Evolutionary conservation across 2,888 invertebrate species (phyloP).

Genomic region (Leptogaster cylindrica): DNA sequence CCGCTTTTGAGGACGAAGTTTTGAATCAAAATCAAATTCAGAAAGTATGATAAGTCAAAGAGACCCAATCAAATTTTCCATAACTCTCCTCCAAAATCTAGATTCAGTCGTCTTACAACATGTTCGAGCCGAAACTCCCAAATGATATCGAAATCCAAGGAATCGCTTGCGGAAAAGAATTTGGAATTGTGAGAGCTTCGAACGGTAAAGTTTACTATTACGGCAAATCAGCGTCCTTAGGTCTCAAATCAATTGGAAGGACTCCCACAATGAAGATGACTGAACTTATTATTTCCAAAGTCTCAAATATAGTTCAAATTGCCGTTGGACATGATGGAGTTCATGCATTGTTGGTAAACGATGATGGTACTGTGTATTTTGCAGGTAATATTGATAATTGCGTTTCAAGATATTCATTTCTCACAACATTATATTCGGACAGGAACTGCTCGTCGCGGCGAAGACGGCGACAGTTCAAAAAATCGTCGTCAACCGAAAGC

Average conservation of each 20-base stretch:
- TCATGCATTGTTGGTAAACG: slow-evolving; percentile 88
- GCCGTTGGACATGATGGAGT: slow-evolving; percentile 93
- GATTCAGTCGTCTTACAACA: slow-evolving; percentile 65
- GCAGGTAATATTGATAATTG: slow-evolving; percentile 58
- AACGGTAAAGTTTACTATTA: slow-evolving; percentile 88
- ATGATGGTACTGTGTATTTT: slow-evolving; percentile 90
- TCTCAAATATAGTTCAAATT: slow-evolving; percentile 76
- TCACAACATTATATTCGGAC: no score
- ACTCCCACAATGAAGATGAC: slow-evolving; percentile 62
- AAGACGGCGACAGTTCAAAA: slow-evolving; percentile 87
- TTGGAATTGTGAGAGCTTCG: slow-evolving; percentile 81
- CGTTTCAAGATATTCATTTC: no score
- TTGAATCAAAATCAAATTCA: slow-evolving; percentile 62
- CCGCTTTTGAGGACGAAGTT: slow-evolving; percentile 73
- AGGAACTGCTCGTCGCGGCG: slow-evolving; percentile 88
- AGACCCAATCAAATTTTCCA: neutral
- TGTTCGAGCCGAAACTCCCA: slow-evolving; percentile 66
- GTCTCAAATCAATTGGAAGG: slow-evolving; percentile 71
- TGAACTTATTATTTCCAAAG: slow-evolving; percentile 71
- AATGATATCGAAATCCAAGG: slow-evolving; percentile 81
- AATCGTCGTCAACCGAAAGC: slow-evolving; percentile 87
- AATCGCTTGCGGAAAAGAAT: slow-evolving; percentile 88
- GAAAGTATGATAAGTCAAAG: slow-evolving; percentile 50
- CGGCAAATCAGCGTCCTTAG: slow-evolving; percentile 85
- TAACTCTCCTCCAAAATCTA: slow-evolving; percentile 53